A percentile compares a stretch with the other conserved stretches of the same genome.
Conservation (phyloP, 2,797 vertebrate genomes). For the Ceryle rudis region DNA sequence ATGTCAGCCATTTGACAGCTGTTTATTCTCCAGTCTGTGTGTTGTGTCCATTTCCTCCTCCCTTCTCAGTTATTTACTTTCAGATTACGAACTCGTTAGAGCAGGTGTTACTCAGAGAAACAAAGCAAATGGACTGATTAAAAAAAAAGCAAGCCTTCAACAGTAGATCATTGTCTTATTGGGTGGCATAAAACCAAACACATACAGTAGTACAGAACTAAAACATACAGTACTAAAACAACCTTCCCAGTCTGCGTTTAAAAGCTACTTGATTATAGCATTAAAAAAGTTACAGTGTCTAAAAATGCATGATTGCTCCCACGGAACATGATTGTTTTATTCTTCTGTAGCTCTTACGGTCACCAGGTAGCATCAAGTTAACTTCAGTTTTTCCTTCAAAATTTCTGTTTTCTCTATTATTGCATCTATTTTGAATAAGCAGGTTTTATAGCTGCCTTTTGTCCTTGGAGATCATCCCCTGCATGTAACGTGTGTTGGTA, state of each 20-base stretch:
- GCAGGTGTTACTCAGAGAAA: constrained; percentile 52
- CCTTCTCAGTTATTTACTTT: constrained; percentile 60
- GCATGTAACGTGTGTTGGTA: background rate
- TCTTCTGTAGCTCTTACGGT: background rate
- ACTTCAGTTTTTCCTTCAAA: background rate
- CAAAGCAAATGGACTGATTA: constrained; percentile 19
- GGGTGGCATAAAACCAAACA: background rate
- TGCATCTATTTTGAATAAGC: background rate
- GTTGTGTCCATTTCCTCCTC: constrained; percentile 25
- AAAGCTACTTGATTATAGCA: background rate
- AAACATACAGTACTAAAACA: background rate
- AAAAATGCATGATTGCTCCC: background rate
- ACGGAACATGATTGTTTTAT: background rate
- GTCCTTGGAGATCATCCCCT: background rate
- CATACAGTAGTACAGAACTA: background rate
- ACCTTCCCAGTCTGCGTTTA: background rate
- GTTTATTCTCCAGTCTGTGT: constrained; percentile 12
- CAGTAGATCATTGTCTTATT: background rate
- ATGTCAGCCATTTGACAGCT: constrained; percentile 45
- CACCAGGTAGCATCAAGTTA: background rate
- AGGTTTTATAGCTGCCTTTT: background rate
- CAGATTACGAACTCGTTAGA: constrained; percentile 39
- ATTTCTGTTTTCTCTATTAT: background rate
- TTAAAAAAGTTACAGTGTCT: background rate
- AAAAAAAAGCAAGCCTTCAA: background rate